Evolutionary conservation across 1,140 invertebrate genomes (phyloP), one percentile per base, ranked within the genome.

Genomic region (Drosophila kepulauana): DNA sequence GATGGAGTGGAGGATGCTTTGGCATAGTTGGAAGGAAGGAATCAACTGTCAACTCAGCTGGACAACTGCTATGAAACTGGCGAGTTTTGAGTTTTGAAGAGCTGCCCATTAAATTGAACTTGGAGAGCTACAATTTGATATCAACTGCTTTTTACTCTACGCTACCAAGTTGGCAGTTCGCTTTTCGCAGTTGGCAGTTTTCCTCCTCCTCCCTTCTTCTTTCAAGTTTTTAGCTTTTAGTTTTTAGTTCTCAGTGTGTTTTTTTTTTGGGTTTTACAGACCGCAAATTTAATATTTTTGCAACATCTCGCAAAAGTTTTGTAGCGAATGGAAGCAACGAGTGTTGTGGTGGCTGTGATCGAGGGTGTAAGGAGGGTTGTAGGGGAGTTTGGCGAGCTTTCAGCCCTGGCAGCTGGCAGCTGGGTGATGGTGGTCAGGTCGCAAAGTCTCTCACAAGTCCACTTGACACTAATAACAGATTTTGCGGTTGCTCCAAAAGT

Each of bases 401-500:
- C 20, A 25, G 20, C 20, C 20, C 20, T 25, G 20, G 20, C 20
- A 25, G 20, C 20, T 25, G 16, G 16, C 16, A 2, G 16, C 16
- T 20, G 16, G 20, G 28, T 16, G 35, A n/a, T 13, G 5, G n/a
- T 16, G 62, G 81, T 66, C 75, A 74, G 82, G 71, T 82, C 80
- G 74, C 66, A 73, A 87, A 86, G 79, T 86, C 71, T 75, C 79
- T 78, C 67, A 38, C 79, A 86, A 86, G 82, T 79, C 82, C 82
- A 87, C 82, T 86, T 87, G 82, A 86, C 79, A 86, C 82, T 86
- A 86, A 86, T 86, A 86, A 86, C 82, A 86, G 82, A 86, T 86
- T 85, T 86, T 86, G 79, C 77, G 82, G 82, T 72, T 77, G 79
- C 82, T 63, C 51, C 75, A 65, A 79, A 86, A 86, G 79, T 86